phyloP scores from a whole-genome alignment of 1,140 invertebrate genomes.

The Zaprionus kolodkinae region DNA sequence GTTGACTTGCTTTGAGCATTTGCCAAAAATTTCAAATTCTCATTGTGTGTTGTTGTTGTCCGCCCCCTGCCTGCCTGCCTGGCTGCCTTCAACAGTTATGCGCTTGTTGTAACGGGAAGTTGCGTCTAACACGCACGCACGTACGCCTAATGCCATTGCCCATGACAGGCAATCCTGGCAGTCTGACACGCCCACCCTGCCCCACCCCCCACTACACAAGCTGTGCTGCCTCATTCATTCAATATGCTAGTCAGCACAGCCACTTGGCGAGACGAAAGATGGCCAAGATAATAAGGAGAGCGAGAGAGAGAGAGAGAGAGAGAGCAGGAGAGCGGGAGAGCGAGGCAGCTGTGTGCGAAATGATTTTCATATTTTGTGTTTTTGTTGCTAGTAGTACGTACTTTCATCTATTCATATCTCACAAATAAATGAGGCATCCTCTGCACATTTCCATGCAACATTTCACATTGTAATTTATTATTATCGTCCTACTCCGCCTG shows the following conservation, averaged over 20 bases:
- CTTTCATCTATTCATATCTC: conserved; percentile 40
- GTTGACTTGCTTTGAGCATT: conserved; percentile 54
- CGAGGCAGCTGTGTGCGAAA: conserved; percentile 41
- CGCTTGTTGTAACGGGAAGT: conserved; percentile 62
- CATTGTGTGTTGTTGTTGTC: conserved; percentile 50
- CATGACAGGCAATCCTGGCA: conserved; percentile 37
- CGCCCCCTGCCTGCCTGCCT: conserved; percentile 2
- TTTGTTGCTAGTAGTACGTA: conserved; percentile 8
- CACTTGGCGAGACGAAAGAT: conserved; percentile 58
- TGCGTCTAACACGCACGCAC: conserved; percentile 77
- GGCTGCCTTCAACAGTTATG: conserved; percentile 23
- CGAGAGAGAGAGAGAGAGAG: not conserved
- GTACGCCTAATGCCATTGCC: conserved; percentile 59
- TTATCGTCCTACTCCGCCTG: conserved; percentile 4
- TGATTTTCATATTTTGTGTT: conserved; percentile 73
- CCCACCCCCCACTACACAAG: not conserved
- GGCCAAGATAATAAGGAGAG: not conserved
- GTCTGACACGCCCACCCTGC: conserved; percentile 2
- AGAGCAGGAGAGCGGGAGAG: not conserved
- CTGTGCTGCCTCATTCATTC: conserved; percentile 32
- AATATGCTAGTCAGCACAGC: conserved; percentile 71
- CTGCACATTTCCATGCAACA: conserved; percentile 2
- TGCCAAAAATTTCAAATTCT: conserved; percentile 68
- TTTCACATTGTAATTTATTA: conserved; percentile 26
- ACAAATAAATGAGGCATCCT: conserved; percentile 69